phyloP scores from a whole-genome alignment of 2,113 vertebrate genomes.

The Pelvicachromis taeniatus region DNA sequence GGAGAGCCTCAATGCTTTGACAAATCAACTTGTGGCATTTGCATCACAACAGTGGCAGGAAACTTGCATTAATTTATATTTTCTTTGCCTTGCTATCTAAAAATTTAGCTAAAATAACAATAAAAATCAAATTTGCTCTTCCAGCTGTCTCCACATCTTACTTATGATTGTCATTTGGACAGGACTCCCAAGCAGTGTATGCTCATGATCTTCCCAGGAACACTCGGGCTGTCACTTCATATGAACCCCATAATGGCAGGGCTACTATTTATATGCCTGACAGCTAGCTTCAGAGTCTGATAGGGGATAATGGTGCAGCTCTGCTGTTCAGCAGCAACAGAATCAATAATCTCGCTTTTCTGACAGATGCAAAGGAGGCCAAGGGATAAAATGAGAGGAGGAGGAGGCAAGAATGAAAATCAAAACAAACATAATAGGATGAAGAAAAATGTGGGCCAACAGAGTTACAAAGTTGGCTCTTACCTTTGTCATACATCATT shows the following conservation, averaged over 20 bases:
- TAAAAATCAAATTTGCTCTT: background rate
- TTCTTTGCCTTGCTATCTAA: background rate
- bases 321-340: background rate
- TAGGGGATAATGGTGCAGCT: conserved; percentile 17
- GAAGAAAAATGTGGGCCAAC: background rate
- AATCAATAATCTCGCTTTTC: conserved; percentile 47
- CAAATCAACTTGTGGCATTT: background rate
- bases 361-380: background rate
- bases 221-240: background rate
- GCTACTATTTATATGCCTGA: background rate
- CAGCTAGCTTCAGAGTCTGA: background rate
- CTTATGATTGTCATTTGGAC: background rate
- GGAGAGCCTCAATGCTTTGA: background rate
- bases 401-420: background rate
- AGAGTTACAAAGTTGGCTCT: background rate
- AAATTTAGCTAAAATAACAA: background rate
- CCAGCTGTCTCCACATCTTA: background rate
- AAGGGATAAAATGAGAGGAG: background rate
- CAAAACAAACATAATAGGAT: background rate
- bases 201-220: background rate
- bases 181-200: background rate
- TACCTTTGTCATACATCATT: conserved; percentile 9
- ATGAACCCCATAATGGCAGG: background rate
- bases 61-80: background rate
- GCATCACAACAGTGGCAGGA: background rate